Evolutionary conservation across 2,797 vertebrate species (phyloP).

Genomic region (Falco concolor): DNA sequence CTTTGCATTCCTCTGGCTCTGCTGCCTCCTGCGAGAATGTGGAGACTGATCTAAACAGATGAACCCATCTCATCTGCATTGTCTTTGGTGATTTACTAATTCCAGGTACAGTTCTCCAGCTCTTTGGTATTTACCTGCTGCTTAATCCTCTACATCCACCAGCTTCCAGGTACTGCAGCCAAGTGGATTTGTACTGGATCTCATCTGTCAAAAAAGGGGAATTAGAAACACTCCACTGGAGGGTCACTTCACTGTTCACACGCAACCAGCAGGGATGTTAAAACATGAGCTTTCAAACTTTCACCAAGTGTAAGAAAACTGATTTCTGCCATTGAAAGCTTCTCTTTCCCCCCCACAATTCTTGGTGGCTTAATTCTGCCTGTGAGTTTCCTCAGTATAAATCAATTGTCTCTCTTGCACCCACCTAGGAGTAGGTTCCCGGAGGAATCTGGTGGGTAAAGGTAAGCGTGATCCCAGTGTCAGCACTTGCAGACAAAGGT

Average conservation of each 20-base stretch:
- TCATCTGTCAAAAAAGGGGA: not conserved
- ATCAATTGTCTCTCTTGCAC: not conserved
- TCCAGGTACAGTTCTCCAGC: not conserved
- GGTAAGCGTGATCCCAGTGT: fast-evolving
- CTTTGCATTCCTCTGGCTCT: not conserved
- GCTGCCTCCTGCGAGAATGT: not conserved
- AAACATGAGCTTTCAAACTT: not conserved
- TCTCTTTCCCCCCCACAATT: not conserved
- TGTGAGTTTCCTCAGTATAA: not conserved
- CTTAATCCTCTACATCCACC: not conserved
- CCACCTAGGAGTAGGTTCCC: not conserved
- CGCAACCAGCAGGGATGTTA: not conserved
- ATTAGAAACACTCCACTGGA: not conserved
- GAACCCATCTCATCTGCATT: not conserved
- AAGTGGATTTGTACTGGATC: not conserved
- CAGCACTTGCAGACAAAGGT: not conserved
- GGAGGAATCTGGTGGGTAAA: not conserved
- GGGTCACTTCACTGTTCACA: not conserved
- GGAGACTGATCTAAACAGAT: not conserved
- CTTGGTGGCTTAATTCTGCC: not conserved
- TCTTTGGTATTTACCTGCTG: not conserved
- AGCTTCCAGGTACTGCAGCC: not conserved
- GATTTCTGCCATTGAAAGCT: not conserved
- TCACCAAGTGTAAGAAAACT: not conserved
- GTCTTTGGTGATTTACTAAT: not conserved